Base-by-base conservation (phyloP, 2,113 vertebrate species). In the Chionodraco myersi region DNA sequence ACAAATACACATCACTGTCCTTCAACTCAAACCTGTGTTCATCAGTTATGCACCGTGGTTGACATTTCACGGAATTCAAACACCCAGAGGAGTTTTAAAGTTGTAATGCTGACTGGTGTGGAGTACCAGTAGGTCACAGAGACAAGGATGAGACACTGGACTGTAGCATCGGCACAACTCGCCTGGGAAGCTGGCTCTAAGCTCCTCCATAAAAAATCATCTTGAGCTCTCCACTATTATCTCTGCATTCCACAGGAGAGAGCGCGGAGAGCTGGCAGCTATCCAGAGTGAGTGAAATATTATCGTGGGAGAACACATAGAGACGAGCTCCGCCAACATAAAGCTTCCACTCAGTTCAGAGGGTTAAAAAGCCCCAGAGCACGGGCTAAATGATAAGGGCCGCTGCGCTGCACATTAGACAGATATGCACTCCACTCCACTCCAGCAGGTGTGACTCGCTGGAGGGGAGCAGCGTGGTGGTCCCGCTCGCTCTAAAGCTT, bases 311-410 rank as follows among this genome's bases (percentile, higher is more conserved):
- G 85, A 89, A 81, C 75, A 75, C 76, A 77, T 77, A 76, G 21
- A 78, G 79, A 66, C 67, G 13, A 69, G 82, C 86, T 59, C 18
- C 8, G 63, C 77, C 89, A 81, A 88, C 77, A 63, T 58, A 56
- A 79, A 72, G 70, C 83, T 41, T 72, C 69, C 75, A 61, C 77
- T 75, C 61, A 36, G 83, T 82, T 70, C 79, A 49, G 67, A 76
- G 72, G 86, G 86, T 89, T 88, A 89, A 91, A 72, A 86, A 80
- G 83, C 82, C 79, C 85, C 69, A 52, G 89, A 89, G 84, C 86
- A 16, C 12, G 9, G 62, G 84, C 84, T 82, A 75, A 89, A 82
- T 36, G 88, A 89, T 86, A 85, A 89, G 67, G 63, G 47, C 76
- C 8, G 21, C 62, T 3, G 82, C 0, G 3, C 14, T 8, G 36